Evolutionary conservation across 2,797 vertebrate genomes (phyloP).

Genomic region (Onychomys torridus): DNA sequence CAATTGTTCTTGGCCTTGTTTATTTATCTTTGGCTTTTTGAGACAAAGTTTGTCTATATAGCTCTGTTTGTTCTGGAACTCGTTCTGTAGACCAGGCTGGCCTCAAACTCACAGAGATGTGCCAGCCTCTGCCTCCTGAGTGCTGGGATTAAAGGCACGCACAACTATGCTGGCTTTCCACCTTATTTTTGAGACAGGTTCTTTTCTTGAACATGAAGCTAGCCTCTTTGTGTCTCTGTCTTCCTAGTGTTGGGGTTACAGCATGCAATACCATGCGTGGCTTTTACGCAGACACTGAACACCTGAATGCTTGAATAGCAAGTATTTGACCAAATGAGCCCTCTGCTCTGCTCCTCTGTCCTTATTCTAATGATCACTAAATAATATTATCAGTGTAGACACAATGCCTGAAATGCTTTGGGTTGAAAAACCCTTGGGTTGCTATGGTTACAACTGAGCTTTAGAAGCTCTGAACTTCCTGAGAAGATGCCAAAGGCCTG

Average conservation of each 20-base stretch:
- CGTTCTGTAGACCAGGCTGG: background rate
- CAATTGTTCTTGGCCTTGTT: background rate
- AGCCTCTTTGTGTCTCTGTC: background rate
- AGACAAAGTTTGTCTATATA: background rate
- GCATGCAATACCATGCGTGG: background rate
- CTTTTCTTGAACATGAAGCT: background rate
- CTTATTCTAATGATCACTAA: background rate
- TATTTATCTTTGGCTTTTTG: background rate
- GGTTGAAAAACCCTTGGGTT: background rate
- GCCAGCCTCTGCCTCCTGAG: background rate
- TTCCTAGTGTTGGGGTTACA: background rate
- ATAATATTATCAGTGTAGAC: background rate
- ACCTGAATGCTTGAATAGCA: background rate
- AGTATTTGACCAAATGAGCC: background rate
- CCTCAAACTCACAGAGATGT: background rate
- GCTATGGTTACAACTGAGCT: background rate
- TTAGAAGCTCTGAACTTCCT: background rate
- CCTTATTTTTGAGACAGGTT: background rate
- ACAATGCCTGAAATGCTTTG: background rate
- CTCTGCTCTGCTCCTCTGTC: background rate
- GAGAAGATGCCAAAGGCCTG: conserved; percentile 1
- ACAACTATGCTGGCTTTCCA: background rate
- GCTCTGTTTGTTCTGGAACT: background rate
- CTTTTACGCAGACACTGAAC: background rate
- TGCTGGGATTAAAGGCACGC: background rate